Conservation (phyloP, 2,797 vertebrate genomes). For the Crossoptilon crossoptilon region DNA sequence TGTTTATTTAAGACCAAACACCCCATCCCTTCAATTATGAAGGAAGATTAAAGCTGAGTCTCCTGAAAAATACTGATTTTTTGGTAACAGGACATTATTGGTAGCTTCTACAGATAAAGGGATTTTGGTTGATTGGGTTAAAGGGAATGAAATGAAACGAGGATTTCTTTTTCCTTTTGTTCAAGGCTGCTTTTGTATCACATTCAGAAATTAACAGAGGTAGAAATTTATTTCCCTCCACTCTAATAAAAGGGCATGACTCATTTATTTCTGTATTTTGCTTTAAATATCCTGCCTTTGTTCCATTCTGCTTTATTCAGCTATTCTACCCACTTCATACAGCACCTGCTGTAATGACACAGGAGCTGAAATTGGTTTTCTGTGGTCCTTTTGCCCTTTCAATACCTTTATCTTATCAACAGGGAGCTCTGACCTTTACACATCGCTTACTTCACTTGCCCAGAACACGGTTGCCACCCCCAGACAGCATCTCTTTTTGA, state of each 20-base stretch:
- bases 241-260: not conserved
- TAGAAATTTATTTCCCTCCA: constrained; percentile 14
- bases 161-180: not conserved
- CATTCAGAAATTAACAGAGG: not conserved
- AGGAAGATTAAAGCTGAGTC: not conserved
- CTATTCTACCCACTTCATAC: not conserved
- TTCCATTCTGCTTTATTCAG: constrained; percentile 36
- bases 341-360: not conserved
- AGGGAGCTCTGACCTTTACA: not conserved
- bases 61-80: not conserved
- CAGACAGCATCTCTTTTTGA: not conserved
- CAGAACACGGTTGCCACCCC: not conserved
- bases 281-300: constrained; percentile 17
- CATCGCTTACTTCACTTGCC: not conserved
- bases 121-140: not conserved
- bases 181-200: not conserved
- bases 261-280: constrained; percentile 30
- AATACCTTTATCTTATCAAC: not conserved
- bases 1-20: not conserved
- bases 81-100: not conserved
- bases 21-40: not conserved
- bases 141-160: not conserved
- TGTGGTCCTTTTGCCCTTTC: constrained; percentile 17
- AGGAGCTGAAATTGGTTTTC: not conserved
- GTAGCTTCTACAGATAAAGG: not conserved